Evolutionary conservation across 2,113 vertebrate genomes (phyloP), one percentile per base, ranked within the genome.

Genomic region (Platysteira castanea): DNA sequence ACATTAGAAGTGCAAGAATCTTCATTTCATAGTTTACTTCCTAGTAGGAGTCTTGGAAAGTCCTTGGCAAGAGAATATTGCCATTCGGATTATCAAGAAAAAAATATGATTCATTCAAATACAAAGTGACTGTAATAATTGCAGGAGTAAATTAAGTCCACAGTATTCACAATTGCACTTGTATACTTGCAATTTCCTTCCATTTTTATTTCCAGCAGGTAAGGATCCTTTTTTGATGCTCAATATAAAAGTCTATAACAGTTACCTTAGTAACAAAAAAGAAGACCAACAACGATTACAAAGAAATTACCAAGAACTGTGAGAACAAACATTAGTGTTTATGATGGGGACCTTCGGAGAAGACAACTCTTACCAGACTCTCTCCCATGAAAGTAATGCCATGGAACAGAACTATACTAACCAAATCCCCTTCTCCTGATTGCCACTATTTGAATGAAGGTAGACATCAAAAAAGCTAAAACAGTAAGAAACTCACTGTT

Each of bases 1-100:
- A 37, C 1, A 1, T 57, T 26, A 31, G 2, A 64, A 73, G 3
- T 33, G 5, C 22, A 46, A 68, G 1, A 60, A 63, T 2, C 20
- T 37, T 69, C 2, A 52, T 61, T 70, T 65, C 17, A n/a, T 8
- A 23, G 10, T 47, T 64, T 11, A 19, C 35, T 57, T 65, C 15
- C 15, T 7, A 42, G 10, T 61, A 57, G 27, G 28, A n/a, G 12
- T n/a, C 11, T 28, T 35, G 4, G 10, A 11, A 81, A 84, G 21
- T 23, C 10, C 12, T 77, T 22, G 9, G 1, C 22, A 70, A 53
- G n/a, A 10, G 12, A 84, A 21, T 16, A 81, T 23, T 67, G 53
- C 33, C 10, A 10, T 46, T 64, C 20, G 61, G 3, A 9, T 64
- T 17, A 70, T 1, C 2, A 11, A 44, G 9, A 19, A 75, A 74